Conservation (phyloP, 1,140 invertebrate species). For the Babylonia areolata region DNA sequence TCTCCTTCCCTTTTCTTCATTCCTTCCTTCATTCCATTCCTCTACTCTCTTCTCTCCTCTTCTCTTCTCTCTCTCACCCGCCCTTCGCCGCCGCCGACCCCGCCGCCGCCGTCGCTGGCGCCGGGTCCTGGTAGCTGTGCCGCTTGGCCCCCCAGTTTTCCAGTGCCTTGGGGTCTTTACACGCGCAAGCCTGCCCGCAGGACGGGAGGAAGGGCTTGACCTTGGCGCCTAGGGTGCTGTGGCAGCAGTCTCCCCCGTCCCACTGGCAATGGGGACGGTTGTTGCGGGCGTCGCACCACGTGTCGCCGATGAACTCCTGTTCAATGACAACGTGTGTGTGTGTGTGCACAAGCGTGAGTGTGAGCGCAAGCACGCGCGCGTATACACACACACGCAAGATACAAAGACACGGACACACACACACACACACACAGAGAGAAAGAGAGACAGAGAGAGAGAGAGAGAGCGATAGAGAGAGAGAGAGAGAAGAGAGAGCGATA, state of each 20-base stretch:
- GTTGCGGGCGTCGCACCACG: slow-evolving; percentile 67
- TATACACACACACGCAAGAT: too few species aligned
- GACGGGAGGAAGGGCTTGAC: slow-evolving; percentile 53
- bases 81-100: neutral
- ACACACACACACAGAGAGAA: too few species aligned
- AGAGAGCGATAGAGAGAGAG: too few species aligned
- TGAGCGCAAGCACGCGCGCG: neutral
- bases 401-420: too few species aligned
- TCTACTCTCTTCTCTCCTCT: too few species aligned
- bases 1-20: too few species aligned
- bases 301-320: slow-evolving; percentile 52
- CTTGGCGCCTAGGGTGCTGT: slow-evolving; percentile 53
- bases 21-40: too few species aligned
- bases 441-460: too few species aligned
- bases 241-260: slow-evolving; percentile 70
- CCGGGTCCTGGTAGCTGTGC: neutral
- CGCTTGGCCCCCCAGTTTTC: slow-evolving; percentile 77
- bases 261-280: slow-evolving; percentile 65
- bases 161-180: slow-evolving; percentile 61
- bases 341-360: neutral
- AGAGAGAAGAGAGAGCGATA: too few species aligned
- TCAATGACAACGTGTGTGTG: neutral
- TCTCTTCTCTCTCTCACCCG: too few species aligned
- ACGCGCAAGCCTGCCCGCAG: slow-evolving; percentile 57
- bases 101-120: neutral